A percentile compares a stretch with the other conserved stretches of the same genome.
Evolutionary conservation across 2,888 invertebrate species (phyloP).

Genomic region (Holacanthella duospinosa): DNA sequence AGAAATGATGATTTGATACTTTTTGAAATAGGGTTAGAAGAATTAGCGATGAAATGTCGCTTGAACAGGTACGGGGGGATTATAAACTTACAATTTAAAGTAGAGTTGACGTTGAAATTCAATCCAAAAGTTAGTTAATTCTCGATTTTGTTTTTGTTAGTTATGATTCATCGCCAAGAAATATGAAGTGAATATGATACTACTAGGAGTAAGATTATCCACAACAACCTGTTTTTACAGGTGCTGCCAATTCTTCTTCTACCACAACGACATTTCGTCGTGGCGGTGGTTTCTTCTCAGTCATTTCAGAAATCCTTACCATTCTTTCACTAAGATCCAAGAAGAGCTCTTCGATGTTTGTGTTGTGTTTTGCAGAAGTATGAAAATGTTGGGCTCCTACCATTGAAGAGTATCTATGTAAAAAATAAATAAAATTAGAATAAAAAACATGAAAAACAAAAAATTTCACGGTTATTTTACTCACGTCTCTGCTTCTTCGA

Average conservation of each 20-base stretch:
- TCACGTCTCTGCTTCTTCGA: slow-evolving; percentile 77
- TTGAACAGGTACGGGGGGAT: too few relatives aligned
- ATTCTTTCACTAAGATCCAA: slow-evolving; percentile 68
- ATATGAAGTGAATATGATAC: too few relatives aligned
- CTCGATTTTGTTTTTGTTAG: too few relatives aligned
- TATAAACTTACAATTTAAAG: too few relatives aligned
- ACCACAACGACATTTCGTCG: slow-evolving; percentile 38
- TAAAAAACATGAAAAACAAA: slow-evolving; percentile 40
- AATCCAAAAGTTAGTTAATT: too few relatives aligned
- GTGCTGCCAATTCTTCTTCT: slow-evolving; percentile 33
- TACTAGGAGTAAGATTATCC: slow-evolving; percentile 4
- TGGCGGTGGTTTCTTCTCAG: slow-evolving; percentile 35
- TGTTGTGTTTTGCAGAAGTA: slow-evolving; percentile 85
- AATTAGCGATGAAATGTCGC: too few relatives aligned
- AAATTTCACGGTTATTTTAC: slow-evolving; percentile 37
- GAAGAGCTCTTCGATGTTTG: slow-evolving; percentile 85
- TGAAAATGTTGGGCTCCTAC: slow-evolving; percentile 87
- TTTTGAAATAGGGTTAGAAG: too few relatives aligned
- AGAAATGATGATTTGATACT: too few relatives aligned
- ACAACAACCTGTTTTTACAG: slow-evolving; percentile 7
- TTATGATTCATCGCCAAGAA: too few relatives aligned
- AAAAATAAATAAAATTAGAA: too few relatives aligned
- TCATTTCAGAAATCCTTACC: slow-evolving; percentile 46
- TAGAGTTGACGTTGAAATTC: too few relatives aligned
- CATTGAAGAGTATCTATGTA: slow-evolving; percentile 70